Evolutionary conservation across 2,797 vertebrate genomes (phyloP).

Genomic region (Falco cherrug): DNA sequence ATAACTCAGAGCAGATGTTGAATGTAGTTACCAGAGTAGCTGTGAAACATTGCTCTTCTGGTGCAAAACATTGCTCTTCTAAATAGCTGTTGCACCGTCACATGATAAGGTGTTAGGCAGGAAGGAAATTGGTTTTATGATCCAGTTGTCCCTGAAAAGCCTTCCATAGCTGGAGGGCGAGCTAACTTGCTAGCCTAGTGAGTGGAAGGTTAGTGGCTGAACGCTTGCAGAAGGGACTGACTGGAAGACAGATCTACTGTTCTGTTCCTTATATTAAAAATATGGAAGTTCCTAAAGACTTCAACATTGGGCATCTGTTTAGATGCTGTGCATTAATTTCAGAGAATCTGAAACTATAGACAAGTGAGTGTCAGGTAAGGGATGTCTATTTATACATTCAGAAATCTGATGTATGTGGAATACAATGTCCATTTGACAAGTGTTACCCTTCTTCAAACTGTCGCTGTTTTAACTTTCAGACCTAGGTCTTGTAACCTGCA

Average conservation of each 20-base stretch:
- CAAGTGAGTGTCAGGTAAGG: background rate
- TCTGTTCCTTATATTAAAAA: background rate
- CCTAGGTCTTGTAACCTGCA: background rate
- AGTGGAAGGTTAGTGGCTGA: background rate
- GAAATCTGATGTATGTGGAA: background rate
- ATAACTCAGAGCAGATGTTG: background rate
- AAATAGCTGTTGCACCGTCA: background rate
- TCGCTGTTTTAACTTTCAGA: background rate
- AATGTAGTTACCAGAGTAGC: background rate
- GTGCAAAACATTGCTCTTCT: background rate
- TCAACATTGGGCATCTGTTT: background rate
- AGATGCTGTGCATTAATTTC: background rate
- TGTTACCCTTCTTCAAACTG: background rate
- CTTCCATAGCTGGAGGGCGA: background rate
- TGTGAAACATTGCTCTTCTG: background rate
- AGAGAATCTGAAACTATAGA: background rate
- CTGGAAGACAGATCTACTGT: background rate
- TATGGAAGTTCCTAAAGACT: background rate
- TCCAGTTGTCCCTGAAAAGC: background rate
- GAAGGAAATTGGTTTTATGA: background rate
- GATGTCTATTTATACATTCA: background rate
- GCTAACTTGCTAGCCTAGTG: background rate
- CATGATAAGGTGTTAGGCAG: background rate
- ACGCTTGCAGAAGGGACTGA: background rate
- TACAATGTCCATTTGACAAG: background rate